Conservation (phyloP, 2,888 invertebrate species). For the Plutella xylostella region DNA sequence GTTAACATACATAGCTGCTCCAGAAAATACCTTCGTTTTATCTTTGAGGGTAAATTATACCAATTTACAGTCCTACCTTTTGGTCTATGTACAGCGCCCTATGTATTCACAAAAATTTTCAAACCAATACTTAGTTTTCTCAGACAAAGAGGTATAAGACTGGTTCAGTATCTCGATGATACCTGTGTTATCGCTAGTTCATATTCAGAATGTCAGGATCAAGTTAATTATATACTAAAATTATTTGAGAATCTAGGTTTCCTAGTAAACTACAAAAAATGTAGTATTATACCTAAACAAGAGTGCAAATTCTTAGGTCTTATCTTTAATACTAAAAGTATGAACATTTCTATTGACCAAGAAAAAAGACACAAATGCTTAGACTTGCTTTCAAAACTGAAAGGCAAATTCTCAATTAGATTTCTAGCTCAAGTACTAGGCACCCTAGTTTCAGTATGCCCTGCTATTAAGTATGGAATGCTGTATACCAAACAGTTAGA, state of each 20-base stretch:
- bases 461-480: slow-evolving; percentile 13
- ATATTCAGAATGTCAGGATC: slow-evolving; percentile 10
- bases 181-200: no score
- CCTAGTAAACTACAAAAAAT: slow-evolving; percentile 16
- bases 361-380: slow-evolving; percentile 13
- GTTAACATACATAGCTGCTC: no score
- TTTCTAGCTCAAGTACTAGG: slow-evolving; percentile 15
- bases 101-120: slow-evolving; percentile 11
- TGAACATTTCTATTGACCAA: slow-evolving; percentile 8
- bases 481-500: slow-evolving; percentile 13
- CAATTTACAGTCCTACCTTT: slow-evolving; percentile 13
- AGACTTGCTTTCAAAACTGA: slow-evolving; percentile 8
- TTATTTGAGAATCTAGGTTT: slow-evolving; percentile 15
- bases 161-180: no score
- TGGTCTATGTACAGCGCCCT: slow-evolving; percentile 13
- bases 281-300: slow-evolving; percentile 4
- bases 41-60: slow-evolving; percentile 11
- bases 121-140: no score
- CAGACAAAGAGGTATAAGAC: no score
- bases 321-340: slow-evolving; percentile 8
- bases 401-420: slow-evolving; percentile 9
- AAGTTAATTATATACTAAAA: slow-evolving; percentile 10
- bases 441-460: slow-evolving; percentile 11
- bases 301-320: slow-evolving; percentile 15
- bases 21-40: slow-evolving; percentile 14